phyloP scores from a whole-genome alignment of 2,888 invertebrate genomes.

The Orthosia incerta region DNA sequence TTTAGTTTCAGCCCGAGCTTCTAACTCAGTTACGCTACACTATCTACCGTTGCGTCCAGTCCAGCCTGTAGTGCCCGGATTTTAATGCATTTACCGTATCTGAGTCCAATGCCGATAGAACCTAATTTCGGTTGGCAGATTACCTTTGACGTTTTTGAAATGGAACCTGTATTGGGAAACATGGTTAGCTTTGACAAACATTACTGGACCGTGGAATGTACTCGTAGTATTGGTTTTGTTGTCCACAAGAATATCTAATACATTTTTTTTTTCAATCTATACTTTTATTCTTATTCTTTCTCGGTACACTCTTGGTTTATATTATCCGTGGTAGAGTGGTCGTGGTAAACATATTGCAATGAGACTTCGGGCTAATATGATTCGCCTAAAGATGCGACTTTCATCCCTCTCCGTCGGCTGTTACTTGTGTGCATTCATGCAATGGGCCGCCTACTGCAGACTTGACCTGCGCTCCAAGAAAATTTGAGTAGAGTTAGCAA shows the following conservation, averaged over 20 bases:
- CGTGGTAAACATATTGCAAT: no score
- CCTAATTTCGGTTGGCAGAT: constrained; percentile 5
- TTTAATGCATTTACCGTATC: constrained; percentile 28
- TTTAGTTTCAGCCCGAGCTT: background rate
- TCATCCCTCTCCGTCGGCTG: no score
- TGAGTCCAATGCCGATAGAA: constrained; percentile 2
- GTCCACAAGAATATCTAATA: background rate
- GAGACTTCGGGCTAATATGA: no score
- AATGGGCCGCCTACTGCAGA: no score
- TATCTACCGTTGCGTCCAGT: background rate
- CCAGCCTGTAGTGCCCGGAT: constrained; percentile 4
- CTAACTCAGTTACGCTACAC: constrained; percentile 25
- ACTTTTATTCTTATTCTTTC: no score
- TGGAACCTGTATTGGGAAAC: background rate
- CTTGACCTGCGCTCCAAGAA: no score
- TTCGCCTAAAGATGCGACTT: no score
- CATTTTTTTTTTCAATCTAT: no score
- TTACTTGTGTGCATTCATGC: no score
- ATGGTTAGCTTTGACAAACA: background rate
- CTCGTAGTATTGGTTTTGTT: background rate
- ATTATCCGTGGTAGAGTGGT: no score
- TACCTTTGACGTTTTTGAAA: constrained; percentile 24
- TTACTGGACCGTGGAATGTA: background rate
- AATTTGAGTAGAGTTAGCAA: no score
- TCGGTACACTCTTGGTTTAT: no score